Conservation (phyloP, 1,140 invertebrate genomes). For the Cotesia chilonis region DNA sequence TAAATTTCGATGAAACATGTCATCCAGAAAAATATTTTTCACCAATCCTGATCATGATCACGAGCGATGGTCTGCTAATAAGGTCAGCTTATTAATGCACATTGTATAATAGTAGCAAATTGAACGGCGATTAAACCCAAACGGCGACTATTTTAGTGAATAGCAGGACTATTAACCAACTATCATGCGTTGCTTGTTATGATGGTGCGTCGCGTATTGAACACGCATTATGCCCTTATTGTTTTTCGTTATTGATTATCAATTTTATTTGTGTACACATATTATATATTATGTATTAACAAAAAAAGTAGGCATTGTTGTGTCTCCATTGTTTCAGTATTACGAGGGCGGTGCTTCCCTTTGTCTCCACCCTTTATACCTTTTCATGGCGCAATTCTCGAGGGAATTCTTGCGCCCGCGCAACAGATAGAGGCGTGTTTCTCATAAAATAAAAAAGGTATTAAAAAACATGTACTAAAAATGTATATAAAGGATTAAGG, state of each 20-base stretch:
- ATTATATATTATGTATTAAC: background rate
- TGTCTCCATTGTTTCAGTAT: conserved; percentile 64
- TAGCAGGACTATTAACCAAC: too few species aligned
- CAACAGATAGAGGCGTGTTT: conserved; percentile 24
- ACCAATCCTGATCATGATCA: too few species aligned
- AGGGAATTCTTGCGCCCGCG: conserved; percentile 27
- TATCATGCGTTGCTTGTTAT: background rate
- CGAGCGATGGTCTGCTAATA: too few species aligned
- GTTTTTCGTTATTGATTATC: conserved; percentile 12
- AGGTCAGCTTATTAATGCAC: too few species aligned
- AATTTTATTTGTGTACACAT: background rate
- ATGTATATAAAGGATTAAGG: background rate
- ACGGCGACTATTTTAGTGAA: background rate
- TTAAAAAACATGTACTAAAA: background rate
- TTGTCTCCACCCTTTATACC: conserved; percentile 66
- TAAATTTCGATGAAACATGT: too few species aligned
- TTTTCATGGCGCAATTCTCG: conserved; percentile 48
- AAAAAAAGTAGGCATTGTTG: conserved; percentile 47
- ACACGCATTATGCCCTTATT: background rate
- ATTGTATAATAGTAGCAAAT: too few species aligned
- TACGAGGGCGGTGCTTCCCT: conserved; percentile 64
- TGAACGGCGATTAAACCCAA: too few species aligned
- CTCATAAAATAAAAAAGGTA: background rate
- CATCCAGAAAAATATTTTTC: too few species aligned
- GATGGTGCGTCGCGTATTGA: too few species aligned